A percentile compares a stretch with the other conserved stretches of the same genome.
Conservation (phyloP, 2,113 vertebrate species). For the Verasper variegatus region DNA sequence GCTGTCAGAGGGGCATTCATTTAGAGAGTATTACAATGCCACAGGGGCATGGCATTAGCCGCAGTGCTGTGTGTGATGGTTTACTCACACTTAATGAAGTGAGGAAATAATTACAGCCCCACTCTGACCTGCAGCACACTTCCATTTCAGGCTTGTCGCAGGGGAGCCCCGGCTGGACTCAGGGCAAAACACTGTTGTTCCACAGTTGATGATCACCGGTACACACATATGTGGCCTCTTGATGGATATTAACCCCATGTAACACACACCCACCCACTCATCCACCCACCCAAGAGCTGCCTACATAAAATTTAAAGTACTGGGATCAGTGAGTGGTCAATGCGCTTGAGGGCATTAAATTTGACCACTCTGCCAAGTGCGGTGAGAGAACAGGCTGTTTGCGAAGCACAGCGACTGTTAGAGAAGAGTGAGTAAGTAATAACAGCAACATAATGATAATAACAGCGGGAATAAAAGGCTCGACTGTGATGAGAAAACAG, state of each 20-base stretch:
- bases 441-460: conserved; percentile 12
- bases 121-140: conserved; percentile 81
- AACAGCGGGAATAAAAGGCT: conserved; percentile 19
- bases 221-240: conserved; percentile 68
- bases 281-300: conserved; percentile 45
- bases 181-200: conserved; percentile 66
- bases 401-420: conserved; percentile 32
- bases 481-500: conserved; percentile 13
- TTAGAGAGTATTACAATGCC: conserved; percentile 82
- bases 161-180: conserved; percentile 63
- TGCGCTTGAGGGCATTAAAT: conserved; percentile 48
- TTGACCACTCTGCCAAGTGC: conserved; percentile 42
- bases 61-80: conserved; percentile 82
- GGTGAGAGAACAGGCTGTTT: conserved; percentile 27
- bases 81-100: conserved; percentile 86
- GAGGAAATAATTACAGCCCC: conserved; percentile 85
- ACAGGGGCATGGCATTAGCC: conserved; percentile 81
- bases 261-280: conserved; percentile 61
- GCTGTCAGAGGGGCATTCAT: conserved; percentile 81
- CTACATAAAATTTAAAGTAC: conserved; percentile 52
- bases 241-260: conserved; percentile 70
- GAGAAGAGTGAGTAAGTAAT: conserved; percentile 28
- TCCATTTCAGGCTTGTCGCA: conserved; percentile 75
- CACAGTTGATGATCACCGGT: conserved; percentile 71
- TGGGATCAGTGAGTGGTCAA: conserved; percentile 53